Percentiles rank a stretch among this genome's conserved stretches.
These are phyloP conservation scores for Leptobrachium leishanense DNA, from an alignment of 2,113 vertebrate genomes.

Conservation along the genomic window DNA sequence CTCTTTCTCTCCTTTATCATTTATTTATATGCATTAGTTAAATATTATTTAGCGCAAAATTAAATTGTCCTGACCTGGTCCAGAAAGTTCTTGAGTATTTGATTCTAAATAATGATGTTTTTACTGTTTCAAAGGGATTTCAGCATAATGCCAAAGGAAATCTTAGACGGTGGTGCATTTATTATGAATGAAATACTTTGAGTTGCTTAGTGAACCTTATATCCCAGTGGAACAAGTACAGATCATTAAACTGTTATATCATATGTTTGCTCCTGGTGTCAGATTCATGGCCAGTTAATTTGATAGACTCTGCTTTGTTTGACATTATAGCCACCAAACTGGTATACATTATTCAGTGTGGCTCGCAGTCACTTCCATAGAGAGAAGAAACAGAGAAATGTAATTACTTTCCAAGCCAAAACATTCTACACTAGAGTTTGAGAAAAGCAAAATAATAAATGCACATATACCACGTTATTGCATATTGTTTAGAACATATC, in stretches of 20 bases:
- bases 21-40: no score
- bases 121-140: no score
- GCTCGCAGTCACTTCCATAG: background rate
- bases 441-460: no score
- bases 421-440: no score
- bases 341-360: slow-evolving; percentile 10
- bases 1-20: no score
- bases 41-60: no score
- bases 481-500: no score
- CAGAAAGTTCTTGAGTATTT: no score
- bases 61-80: no score
- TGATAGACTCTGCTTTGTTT: background rate
- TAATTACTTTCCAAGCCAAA: slow-evolving; percentile 6
- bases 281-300: slow-evolving; percentile 27
- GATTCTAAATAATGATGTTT: no score
- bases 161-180: slow-evolving; percentile 1
- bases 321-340: background rate
- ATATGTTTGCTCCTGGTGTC: slow-evolving; percentile 32
- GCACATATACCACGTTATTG: no score
- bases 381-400: background rate
- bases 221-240: background rate
- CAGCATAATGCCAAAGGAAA: background rate
- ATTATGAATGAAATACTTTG: slow-evolving; percentile 3
- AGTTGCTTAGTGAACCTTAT: slow-evolving; percentile 23
- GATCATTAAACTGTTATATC: slow-evolving; percentile 21